Conservation (phyloP, 2,888 invertebrate species). For the Ophion slaviceki region DNA sequence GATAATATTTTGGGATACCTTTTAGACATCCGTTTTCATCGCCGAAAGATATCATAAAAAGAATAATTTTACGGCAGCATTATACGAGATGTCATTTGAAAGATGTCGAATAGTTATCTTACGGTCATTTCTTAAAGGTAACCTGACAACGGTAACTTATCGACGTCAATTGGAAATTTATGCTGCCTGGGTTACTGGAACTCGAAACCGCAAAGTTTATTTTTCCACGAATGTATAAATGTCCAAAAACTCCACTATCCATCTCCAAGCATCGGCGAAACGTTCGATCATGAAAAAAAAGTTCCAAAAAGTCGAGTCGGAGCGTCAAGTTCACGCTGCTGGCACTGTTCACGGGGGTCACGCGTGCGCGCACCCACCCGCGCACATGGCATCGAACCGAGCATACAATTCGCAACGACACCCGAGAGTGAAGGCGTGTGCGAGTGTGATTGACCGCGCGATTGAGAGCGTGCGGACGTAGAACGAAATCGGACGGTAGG, state of each 20-base stretch:
- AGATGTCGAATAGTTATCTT: too few species aligned
- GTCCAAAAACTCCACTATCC: not conserved
- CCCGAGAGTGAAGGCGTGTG: not conserved
- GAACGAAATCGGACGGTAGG: not conserved
- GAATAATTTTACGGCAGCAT: too few species aligned
- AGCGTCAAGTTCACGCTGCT: not conserved
- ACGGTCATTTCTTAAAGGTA: too few species aligned
- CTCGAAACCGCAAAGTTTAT: not conserved
- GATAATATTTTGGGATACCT: too few species aligned
- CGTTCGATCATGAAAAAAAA: not conserved
- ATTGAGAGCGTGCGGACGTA: not conserved
- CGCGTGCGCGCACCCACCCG: constrained; percentile 16
- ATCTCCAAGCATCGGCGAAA: not conserved
- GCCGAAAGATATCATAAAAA: too few species aligned
- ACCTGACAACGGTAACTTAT: too few species aligned
- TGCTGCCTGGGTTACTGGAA: too few species aligned
- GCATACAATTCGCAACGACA: not conserved
- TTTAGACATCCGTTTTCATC: too few species aligned
- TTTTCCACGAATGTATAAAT: not conserved
- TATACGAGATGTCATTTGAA: too few species aligned
- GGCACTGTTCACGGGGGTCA: constrained; percentile 12
- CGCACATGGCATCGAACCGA: not conserved
- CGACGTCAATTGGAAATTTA: too few species aligned
- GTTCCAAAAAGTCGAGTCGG: not conserved
- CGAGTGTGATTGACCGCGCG: not conserved